Conservation (phyloP, 2,797 vertebrate genomes). For the Notoglanidium macrostoma region DNA sequence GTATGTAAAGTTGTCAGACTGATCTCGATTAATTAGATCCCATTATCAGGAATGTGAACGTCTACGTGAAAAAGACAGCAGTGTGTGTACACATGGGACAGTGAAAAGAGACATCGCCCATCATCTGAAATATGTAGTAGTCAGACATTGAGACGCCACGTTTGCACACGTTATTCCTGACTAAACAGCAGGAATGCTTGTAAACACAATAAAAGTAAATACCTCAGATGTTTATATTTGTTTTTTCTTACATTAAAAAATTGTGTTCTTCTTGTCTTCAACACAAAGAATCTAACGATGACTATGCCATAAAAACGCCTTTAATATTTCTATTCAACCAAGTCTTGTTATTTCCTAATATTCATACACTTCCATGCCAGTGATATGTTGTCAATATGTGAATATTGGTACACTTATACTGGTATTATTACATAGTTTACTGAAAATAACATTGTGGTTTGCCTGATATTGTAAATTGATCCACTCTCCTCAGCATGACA, state of each 20-base stretch:
- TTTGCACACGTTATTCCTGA: constrained; percentile 39
- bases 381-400: not conserved
- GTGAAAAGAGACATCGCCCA: constrained; percentile 49
- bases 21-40: constrained; percentile 69
- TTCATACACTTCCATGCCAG: not conserved
- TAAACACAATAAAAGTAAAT: constrained; percentile 59
- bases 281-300: not conserved
- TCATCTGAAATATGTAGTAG: constrained; percentile 43
- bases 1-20: constrained; percentile 65
- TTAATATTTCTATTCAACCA: not conserved
- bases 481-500: not conserved
- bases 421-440: not conserved
- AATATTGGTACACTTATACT: not conserved
- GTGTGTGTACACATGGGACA: constrained; percentile 65
- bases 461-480: not conserved
- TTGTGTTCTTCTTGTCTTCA: not conserved
- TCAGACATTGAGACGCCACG: constrained; percentile 46
- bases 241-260: not conserved
- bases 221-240: constrained; percentile 37
- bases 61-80: constrained; percentile 44
- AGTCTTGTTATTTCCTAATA: not conserved
- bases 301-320: not conserved
- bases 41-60: constrained; percentile 52
- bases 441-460: not conserved
- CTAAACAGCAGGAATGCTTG: constrained; percentile 52